Percentiles rank a stretch among this genome's conserved stretches.
These are phyloP conservation scores for Schmidtea mediterranea DNA, from an alignment of 1,140 invertebrate species.

Conservation along the genomic window DNA sequence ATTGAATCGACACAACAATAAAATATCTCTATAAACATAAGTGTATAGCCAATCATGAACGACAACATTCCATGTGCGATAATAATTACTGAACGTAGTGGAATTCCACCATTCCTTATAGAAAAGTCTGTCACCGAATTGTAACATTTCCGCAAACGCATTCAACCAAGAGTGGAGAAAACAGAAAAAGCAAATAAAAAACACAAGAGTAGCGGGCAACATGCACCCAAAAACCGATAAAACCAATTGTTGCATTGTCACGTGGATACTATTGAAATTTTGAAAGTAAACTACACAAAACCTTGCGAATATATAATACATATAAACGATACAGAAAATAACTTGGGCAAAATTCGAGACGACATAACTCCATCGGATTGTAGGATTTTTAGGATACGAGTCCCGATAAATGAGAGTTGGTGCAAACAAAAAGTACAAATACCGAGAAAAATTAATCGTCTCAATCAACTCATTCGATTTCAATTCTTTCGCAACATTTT, in stretches of 20 bases:
- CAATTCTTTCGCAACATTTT: constrained; percentile 4
- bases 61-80: constrained; percentile 69
- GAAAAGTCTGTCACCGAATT: constrained; percentile 46
- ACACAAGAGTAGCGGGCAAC: neutral
- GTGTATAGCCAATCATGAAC: constrained; percentile 76
- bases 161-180: constrained; percentile 64
- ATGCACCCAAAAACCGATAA: neutral
- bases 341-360: neutral
- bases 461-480: neutral
- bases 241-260: neutral
- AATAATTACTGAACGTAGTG: constrained; percentile 47
- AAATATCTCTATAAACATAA: constrained; percentile 63
- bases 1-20: constrained; percentile 22
- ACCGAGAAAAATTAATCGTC: constrained; percentile 42
- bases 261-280: neutral
- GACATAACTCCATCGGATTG: neutral
- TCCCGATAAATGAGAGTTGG: constrained; percentile 40
- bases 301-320: neutral
- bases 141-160: constrained; percentile 52
- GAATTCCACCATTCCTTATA: constrained; percentile 73
- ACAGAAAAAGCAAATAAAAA: constrained; percentile 40
- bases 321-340: constrained; percentile 1
- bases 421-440: constrained; percentile 55
- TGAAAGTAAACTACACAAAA: neutral
- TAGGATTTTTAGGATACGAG: neutral